These are phyloP conservation scores for Cirrhinus mrigala DNA, from an alignment of 2,797 vertebrate species.

Conservation along the genomic window DNA sequence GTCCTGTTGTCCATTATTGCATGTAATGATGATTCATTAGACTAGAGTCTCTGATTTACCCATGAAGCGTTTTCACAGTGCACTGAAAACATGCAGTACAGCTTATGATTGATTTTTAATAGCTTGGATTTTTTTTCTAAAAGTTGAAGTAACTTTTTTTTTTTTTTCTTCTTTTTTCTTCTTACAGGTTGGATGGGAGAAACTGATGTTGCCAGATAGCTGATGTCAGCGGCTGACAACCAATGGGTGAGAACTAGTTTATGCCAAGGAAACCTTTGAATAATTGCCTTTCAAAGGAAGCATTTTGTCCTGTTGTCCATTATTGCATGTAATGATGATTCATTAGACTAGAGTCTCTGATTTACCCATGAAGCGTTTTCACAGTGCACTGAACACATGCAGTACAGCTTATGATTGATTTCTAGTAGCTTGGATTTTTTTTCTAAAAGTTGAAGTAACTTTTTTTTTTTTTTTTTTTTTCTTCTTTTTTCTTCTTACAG, in stretches of 20 bases:
- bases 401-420: too few relatives aligned
- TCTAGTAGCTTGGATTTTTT: too few relatives aligned
- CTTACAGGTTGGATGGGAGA: neutral
- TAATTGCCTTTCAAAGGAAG: neutral
- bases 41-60: constrained; percentile 69
- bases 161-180: too few relatives aligned
- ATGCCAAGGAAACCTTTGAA: neutral
- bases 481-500: too few relatives aligned
- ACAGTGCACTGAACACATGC: constrained; percentile 76
- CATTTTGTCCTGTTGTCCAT: neutral
- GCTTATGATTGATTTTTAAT: too few relatives aligned
- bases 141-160: neutral
- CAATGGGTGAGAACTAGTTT: neutral
- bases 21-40: constrained; percentile 58
- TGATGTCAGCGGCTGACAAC: neutral
- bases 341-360: constrained; percentile 70
- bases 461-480: too few relatives aligned
- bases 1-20: neutral
- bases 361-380: constrained; percentile 56
- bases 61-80: constrained; percentile 68
- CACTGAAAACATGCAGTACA: constrained; percentile 69
- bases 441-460: neutral
- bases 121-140: neutral
- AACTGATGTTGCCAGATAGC: neutral
- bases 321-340: constrained; percentile 49